phyloP scores from a whole-genome alignment of 2,113 vertebrate genomes.

The Planiliza haematocheilus region DNA sequence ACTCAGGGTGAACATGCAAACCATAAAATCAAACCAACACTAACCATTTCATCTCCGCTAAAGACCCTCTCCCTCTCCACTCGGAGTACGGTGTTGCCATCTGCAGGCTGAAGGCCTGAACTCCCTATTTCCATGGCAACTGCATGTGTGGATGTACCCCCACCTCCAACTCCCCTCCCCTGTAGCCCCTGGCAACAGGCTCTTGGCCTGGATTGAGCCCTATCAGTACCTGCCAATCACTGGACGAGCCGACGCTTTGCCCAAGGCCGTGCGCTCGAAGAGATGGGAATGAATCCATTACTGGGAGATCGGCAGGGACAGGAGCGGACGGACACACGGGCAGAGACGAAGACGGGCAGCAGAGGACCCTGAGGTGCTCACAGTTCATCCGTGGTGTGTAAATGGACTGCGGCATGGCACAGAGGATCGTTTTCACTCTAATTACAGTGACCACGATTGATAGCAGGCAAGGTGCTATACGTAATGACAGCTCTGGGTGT shows the following conservation, averaged over 20 bases:
- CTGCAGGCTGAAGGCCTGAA: conserved; percentile 71
- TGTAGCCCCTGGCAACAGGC: conserved; percentile 79
- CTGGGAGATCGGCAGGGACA: not conserved
- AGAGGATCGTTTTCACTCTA: conserved; percentile 1
- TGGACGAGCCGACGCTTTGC: not conserved
- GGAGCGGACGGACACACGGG: not conserved
- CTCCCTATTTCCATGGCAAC: conserved; percentile 82
- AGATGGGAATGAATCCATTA: conserved; percentile 42
- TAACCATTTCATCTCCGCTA: not conserved
- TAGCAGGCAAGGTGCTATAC: not conserved
- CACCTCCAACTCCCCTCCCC: conserved; percentile 11
- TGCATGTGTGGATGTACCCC: conserved; percentile 52
- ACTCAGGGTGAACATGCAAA: conserved; percentile 3
- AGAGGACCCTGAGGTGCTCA: not conserved
- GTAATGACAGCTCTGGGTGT: not conserved
- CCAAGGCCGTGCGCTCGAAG: conserved; percentile 12
- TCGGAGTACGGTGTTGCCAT: conserved; percentile 67
- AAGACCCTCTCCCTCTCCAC: not conserved
- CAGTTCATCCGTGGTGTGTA: conserved; percentile 20
- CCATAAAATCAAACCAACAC: conserved; percentile 8
- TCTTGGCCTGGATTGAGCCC: conserved; percentile 25
- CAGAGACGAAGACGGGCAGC: not conserved
- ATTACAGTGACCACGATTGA: conserved; percentile 23
- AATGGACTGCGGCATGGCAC: not conserved
- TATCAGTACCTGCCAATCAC: conserved; percentile 64